A percentile compares a stretch with the other conserved stretches of the same genome.
Conservation (phyloP, 2,113 vertebrate species). For the Caretta caretta region DNA sequence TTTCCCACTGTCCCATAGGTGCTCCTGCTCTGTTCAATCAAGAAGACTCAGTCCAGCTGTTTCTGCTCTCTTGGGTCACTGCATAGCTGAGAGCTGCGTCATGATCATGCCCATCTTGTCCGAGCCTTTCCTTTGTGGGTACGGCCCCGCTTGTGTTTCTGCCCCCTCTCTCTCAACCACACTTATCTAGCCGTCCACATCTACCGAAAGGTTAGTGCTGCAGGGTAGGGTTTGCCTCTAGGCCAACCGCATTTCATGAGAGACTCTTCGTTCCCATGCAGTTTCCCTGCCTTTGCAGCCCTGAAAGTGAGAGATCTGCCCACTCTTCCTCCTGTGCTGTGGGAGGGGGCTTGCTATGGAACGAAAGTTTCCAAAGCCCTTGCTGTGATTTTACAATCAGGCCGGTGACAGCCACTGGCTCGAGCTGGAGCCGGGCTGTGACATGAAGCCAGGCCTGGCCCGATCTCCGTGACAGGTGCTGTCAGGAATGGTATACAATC, state of each 20-base stretch:
- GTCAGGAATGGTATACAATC: neutral
- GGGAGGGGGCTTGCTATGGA: neutral
- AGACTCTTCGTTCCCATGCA: too few relatives aligned
- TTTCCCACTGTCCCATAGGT: neutral
- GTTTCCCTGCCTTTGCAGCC: neutral
- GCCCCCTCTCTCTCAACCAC: too few relatives aligned
- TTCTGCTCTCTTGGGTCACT: neutral
- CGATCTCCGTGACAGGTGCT: neutral
- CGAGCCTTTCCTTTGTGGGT: too few relatives aligned
- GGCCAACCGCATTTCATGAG: too few relatives aligned
- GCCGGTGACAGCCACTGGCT: too few relatives aligned
- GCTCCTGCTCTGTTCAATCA: neutral
- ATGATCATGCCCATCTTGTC: too few relatives aligned
- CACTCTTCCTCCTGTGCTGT: too few relatives aligned
- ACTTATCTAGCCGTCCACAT: too few relatives aligned
- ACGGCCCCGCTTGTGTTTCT: too few relatives aligned
- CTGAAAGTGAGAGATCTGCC: neutral
- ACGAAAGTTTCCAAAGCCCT: neutral
- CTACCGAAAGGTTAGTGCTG: too few relatives aligned
- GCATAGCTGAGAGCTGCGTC: accelerated
- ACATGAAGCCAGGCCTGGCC: neutral
- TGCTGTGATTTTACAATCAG: neutral
- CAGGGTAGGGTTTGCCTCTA: too few relatives aligned
- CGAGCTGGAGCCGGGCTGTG: neutral
- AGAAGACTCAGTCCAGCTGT: neutral